Base-by-base conservation (phyloP, 2,113 vertebrate genomes). In the Aix galericulata region DNA sequence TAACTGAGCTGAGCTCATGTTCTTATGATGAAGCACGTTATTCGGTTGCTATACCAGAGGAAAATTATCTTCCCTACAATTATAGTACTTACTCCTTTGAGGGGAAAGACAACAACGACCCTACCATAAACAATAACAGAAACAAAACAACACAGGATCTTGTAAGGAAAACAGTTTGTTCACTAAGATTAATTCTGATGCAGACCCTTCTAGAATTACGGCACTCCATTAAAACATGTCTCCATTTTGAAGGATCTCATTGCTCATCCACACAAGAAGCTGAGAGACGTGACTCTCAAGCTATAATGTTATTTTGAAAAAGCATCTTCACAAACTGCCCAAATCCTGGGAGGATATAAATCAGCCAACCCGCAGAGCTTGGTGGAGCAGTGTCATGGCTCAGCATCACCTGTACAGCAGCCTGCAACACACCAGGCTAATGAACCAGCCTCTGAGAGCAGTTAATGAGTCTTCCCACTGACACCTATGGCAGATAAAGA, bases 371-470 rank as follows among this genome's bases (percentile, higher is more conserved):
- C 36, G 1, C 9, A 6, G 23, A 55, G 44, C 36, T 27, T 1
- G 0, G 25, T 2, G 10, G 38, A 31, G 46, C 2, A 1, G 38
- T 6, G 26, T 29, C 17, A 1, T 22, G 52, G 82, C 56, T 52
- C 66, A 66, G 40, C 60, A 38, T 11, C 55, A 55, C 71, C n/a
- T 55, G 20, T 22, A 8, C 36, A 34, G 32, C 40, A 26, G 50
- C 38, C 73, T 58, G 44, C 15, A 27, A 17, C 38, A 44, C 23
- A 3, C 2, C 59, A 58, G 29, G 23, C 26, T 38, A 46, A 66
- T 0, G 2, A 60, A 26, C 5, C 0, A 0, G 48, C 46, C 53
- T 36, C 14, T 2, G 11, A 53, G 69, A 36, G 38, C 69, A 42
- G 32, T 11, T 34, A 59, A 31, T 11, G 10, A 64, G 44, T 4